Evolutionary conservation across 2,797 vertebrate species (phyloP).

Genomic region (Stomatorhinus walkeri): DNA sequence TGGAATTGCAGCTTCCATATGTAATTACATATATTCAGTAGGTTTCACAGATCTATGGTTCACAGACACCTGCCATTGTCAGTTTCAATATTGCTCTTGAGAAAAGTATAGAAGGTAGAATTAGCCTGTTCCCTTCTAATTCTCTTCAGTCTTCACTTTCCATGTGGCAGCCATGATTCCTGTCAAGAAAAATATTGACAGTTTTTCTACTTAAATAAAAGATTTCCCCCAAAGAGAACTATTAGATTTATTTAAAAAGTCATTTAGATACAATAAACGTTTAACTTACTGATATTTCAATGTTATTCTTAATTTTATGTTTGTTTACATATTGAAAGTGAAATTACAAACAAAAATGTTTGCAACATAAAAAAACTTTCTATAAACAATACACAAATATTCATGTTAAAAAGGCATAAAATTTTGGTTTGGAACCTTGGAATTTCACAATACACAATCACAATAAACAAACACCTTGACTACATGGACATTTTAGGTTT

Average conservation of each 20-base stretch:
- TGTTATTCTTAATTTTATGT: neutral
- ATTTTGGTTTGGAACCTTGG: neutral
- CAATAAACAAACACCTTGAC: neutral
- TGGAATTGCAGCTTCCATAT: neutral
- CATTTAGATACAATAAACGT: neutral
- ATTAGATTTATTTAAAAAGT: neutral
- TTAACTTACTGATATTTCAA: neutral
- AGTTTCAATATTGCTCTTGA: neutral
- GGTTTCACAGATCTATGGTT: neutral
- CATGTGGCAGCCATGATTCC: neutral
- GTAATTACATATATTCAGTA: neutral
- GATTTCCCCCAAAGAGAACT: neutral
- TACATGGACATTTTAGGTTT: neutral
- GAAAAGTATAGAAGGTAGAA: neutral
- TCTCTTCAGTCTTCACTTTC: neutral
- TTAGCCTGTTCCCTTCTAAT: neutral
- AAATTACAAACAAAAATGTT: neutral
- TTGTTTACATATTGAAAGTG: neutral
- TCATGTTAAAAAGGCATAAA: neutral
- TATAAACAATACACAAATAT: neutral
- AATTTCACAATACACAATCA: neutral
- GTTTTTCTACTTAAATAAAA: neutral
- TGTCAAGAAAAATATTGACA: neutral
- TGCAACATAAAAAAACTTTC: neutral
- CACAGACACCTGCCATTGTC: neutral